These are phyloP conservation scores for Poeciliopsis turrubarensis DNA, from an alignment of 2,113 vertebrate genomes.

Conservation along the genomic window DNA sequence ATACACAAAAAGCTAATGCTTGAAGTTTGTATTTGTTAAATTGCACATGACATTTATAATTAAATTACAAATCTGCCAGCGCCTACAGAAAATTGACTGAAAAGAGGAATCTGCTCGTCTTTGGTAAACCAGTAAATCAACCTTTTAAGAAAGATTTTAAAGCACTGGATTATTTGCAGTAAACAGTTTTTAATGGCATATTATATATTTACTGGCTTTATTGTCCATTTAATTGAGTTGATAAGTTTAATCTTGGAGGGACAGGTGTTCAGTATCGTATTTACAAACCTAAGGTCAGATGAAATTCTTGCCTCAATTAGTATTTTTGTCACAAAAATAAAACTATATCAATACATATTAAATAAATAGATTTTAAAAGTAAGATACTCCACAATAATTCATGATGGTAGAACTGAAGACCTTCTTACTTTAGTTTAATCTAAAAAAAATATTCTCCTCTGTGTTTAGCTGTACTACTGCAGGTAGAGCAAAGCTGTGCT, in stretches of 20 bases:
- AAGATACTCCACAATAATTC: too few species aligned
- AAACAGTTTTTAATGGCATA: not conserved
- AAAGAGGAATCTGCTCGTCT: not conserved
- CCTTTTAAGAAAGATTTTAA: not conserved
- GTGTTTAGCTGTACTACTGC: not conserved
- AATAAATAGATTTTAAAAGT: too few species aligned
- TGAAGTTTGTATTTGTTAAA: constrained; percentile 28
- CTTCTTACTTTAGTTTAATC: not conserved
- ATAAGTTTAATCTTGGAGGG: not conserved
- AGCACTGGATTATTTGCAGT: not conserved
- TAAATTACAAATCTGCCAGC: constrained; percentile 30
- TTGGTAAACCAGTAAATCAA: not conserved
- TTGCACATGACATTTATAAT: constrained; percentile 22
- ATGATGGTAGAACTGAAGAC: too few species aligned
- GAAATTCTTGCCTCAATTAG: not conserved
- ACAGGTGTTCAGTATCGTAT: not conserved
- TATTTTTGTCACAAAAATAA: not conserved
- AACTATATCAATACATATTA: not conserved
- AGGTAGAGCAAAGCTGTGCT: not conserved
- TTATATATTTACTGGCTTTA: not conserved
- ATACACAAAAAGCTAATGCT: constrained; percentile 1
- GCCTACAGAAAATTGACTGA: constrained; percentile 8
- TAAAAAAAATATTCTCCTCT: not conserved
- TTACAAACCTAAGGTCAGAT: not conserved
- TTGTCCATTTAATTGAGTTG: not conserved